Evolutionary conservation across 2,888 invertebrate species (phyloP), one percentile per base, ranked within the genome.

Genomic region (Cyclophora albipunctata): DNA sequence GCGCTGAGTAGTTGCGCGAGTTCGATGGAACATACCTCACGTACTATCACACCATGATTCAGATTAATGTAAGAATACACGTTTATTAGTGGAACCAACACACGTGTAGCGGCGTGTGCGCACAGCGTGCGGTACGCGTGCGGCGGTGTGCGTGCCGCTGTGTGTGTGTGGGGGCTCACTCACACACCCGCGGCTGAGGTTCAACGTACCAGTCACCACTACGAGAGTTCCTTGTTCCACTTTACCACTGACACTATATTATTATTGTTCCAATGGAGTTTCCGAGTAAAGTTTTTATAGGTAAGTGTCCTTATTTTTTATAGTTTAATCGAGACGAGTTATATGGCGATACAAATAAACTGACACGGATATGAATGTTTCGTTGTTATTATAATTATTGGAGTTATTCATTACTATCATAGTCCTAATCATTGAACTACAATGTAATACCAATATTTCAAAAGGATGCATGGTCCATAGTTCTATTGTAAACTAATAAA

Each of bases 161-260:
- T 51, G 51, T 52, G 65, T 66, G 65, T 67, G 67, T 20, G 20
- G 20, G 20, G 20, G 20, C 20, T 63, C 69, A 60, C 63, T 57
- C 51, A 70, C 74, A 79, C 72, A 69, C 70, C 60, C 57, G 57
- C 63, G 52, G 64, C 59, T 70, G 81, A 80, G 83, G 88, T 87
- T 87, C 88, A 87, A 87, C 78, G 88, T 76, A 84, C 88, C 80
- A 84, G 77, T 80, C 79, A 75, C 81, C 79, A 84, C 85, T 82
- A 79, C 79, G 82, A 81, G 83, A 87, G 87, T 88, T 88, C 88
- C 87, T 88, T 87, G 87, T 88, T 88, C 87, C 80, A 88, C 87
- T 87, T 87, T 84, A 81, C 75, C 73, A 85, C 82, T 84, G 83
- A 80, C 82, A 84, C 82, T 82, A 81, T 83, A 80, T 84, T 87